Conservation (phyloP, 2,113 vertebrate genomes). For the Elaphurus davidianus region DNA sequence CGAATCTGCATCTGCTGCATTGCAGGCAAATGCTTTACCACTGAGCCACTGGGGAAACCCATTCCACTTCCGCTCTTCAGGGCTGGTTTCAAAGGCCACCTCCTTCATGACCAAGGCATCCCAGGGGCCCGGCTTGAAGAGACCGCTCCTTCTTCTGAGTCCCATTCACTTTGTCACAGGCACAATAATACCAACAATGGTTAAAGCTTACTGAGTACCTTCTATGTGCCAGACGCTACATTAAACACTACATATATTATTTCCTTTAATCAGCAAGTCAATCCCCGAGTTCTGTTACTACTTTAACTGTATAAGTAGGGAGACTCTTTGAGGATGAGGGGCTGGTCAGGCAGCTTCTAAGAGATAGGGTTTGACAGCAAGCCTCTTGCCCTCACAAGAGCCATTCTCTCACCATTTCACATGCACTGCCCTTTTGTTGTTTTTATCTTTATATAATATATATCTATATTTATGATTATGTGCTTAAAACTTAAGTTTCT, state of each 20-base stretch:
- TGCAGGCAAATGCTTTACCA: background rate
- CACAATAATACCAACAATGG: background rate
- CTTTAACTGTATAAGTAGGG: background rate
- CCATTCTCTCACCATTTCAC: background rate
- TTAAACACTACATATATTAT: background rate
- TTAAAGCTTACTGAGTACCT: background rate
- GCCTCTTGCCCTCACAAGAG: background rate
- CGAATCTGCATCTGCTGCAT: background rate
- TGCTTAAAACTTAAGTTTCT: conserved; percentile 22
- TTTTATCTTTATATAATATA: no score
- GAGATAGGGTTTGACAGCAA: background rate
- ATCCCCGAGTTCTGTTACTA: background rate
- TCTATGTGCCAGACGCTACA: background rate
- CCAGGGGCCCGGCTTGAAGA: background rate
- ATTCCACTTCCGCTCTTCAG: background rate
- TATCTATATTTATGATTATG: background rate
- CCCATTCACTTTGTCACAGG: background rate
- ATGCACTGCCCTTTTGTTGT: background rate
- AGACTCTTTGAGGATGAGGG: background rate
- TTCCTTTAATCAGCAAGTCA: background rate
- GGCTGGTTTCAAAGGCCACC: background rate
- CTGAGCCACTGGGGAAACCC: background rate
- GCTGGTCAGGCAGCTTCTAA: background rate
- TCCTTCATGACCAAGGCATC: background rate
- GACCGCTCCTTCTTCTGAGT: background rate